A percentile compares a stretch with the other conserved stretches of the same genome.
phyloP scores from a whole-genome alignment of 1,140 invertebrate genomes.

The Medauroidea extradentata region DNA sequence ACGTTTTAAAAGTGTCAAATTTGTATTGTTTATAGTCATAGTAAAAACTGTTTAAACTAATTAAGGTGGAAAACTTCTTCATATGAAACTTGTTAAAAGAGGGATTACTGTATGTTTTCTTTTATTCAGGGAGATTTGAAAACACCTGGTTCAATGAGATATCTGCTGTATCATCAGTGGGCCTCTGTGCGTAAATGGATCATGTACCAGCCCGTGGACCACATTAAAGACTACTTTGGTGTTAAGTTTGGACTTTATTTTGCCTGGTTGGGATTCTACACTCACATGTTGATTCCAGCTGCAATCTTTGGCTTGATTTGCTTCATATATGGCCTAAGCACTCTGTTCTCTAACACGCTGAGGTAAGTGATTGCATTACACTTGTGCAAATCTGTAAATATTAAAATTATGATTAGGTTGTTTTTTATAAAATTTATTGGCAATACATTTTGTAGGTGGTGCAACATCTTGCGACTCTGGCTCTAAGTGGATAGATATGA shows the following conservation, averaged over 20 bases:
- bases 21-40: too few relatives aligned
- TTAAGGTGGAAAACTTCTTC: too few relatives aligned
- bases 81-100: too few relatives aligned
- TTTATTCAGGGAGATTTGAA: conserved; percentile 71
- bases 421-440: conserved; percentile 39
- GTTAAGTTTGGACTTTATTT: conserved; percentile 90
- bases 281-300: conserved; percentile 84
- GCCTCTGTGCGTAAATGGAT: conserved; percentile 74
- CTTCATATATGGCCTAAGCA: conserved; percentile 74
- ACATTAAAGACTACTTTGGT: conserved; percentile 88
- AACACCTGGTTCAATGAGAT: conserved; percentile 60
- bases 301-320: conserved; percentile 77
- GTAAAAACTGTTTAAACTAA: too few relatives aligned
- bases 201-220: conserved; percentile 84
- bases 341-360: conserved; percentile 64
- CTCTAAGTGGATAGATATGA: too few relatives aligned
- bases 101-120: too few relatives aligned
- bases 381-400: background rate
- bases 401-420: background rate
- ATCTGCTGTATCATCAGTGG: conserved; percentile 82
- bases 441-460: too few relatives aligned
- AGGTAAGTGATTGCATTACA: conserved; percentile 48
- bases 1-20: too few relatives aligned
- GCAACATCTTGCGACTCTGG: too few relatives aligned
- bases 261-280: conserved; percentile 97